These are phyloP conservation scores for Chromobotia macracanthus DNA, from an alignment of 2,797 vertebrate species.

Conservation along the genomic window DNA sequence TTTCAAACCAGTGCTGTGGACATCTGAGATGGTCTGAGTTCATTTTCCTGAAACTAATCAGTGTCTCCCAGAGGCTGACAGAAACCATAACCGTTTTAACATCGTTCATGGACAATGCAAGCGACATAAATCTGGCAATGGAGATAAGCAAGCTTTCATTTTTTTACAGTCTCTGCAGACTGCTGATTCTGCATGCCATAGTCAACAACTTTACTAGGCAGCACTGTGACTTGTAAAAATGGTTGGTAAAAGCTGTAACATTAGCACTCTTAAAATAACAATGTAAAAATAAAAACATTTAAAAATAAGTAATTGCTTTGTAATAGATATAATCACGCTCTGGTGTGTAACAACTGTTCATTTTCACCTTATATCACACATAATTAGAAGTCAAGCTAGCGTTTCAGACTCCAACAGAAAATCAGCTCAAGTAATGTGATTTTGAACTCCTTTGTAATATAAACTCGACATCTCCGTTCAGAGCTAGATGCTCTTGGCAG, in stretches of 20 bases:
- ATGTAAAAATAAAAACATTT: too few relatives aligned
- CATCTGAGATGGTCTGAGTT: not conserved
- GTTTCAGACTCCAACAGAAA: conserved; percentile 12
- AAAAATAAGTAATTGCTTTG: too few relatives aligned
- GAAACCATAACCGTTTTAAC: not conserved
- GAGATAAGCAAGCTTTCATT: conserved; percentile 2
- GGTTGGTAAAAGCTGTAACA: not conserved
- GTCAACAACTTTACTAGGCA: not conserved
- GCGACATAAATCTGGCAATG: not conserved
- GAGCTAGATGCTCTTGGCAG: not conserved
- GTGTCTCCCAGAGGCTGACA: conserved; percentile 1
- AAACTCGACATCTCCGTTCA: conserved; percentile 8
- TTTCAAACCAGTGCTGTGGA: not conserved
- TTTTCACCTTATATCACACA: not conserved
- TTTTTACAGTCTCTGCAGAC: not conserved
- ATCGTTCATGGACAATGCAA: not conserved
- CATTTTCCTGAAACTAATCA: not conserved
- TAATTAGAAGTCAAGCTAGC: conserved; percentile 27
- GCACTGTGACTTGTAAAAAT: not conserved
- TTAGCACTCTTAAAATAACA: not conserved
- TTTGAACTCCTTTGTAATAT: conserved; percentile 36
- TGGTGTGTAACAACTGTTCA: not conserved
- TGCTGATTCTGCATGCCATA: not conserved
- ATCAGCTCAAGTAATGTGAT: conserved; percentile 33
- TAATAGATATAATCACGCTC: not conserved